Base-by-base conservation (phyloP, 2,888 invertebrate genomes). In the Branchellion lobata region DNA sequence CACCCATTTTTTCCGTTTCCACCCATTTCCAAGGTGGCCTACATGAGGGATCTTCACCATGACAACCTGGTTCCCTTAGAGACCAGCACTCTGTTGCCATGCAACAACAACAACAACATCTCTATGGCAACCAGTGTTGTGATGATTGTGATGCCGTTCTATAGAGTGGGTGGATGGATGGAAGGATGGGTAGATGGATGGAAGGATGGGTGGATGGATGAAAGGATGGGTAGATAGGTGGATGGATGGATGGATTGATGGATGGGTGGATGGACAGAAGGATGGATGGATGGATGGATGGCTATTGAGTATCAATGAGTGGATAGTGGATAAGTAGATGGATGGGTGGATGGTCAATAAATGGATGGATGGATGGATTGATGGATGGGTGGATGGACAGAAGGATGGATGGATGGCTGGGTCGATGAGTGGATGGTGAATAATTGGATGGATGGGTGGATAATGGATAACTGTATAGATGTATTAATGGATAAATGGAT, bases 61-160 rank as follows among this genome's bases (percentile, higher is more conserved):
- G 91, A 91, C 1, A 92, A 92, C 86, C 90, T 94, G 27, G 90
- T 93, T 78, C 91, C 92, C 83, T 90, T 92, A 51, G 89, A 93
- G 80, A 93, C 92, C 85, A 91, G 91, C 73, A 89, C 90, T 34
- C 88, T 92, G 79, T 83, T 84, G 47, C 85, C 84, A 82, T 85
- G 34, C 40, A 83, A 84, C 80, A 82, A 84, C 18, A 18, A 77
- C 29, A 65, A 77, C 61, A 57, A 65, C 36, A 51, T 51, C 5
- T 75, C 75, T 21, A 85, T 85, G 79, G 85, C 84, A 80, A 84
- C 91, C 51, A 92, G 92, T 83, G 92, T 92, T 87, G 91, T 92
- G 71, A 90, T 91, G 80, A 90, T 94, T 81, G 89, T 94, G 31
- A 88, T 94, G 85, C 93, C 93, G 24, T 93, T 91, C 86, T 93